These are phyloP conservation scores for Rhagium mordax DNA, from an alignment of 2,888 invertebrate species.

Conservation along the genomic window DNA sequence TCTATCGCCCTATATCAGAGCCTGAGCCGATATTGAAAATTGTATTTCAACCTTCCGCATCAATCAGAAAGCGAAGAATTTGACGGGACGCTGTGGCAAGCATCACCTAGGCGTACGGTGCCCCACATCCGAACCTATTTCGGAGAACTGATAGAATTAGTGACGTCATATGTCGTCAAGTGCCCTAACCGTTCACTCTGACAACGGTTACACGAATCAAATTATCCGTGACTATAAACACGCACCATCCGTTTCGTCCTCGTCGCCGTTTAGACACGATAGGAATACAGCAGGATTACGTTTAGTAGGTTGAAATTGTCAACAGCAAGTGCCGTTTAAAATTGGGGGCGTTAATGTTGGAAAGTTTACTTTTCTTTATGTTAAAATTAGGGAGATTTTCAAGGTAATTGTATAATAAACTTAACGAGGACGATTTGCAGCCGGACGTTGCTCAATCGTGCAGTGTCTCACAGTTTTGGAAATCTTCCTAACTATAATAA, in stretches of 20 bases:
- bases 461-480: no score
- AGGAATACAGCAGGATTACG: slow-evolving; percentile 32
- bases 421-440: no score
- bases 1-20: neutral
- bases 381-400: neutral
- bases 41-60: neutral
- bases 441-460: no score
- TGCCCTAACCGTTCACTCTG: slow-evolving; percentile 62
- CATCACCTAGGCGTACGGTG: slow-evolving; percentile 10
- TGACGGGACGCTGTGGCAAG: slow-evolving; percentile 2
- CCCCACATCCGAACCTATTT: slow-evolving; percentile 10
- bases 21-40: neutral
- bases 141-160: slow-evolving; percentile 44
- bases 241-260: slow-evolving; percentile 35
- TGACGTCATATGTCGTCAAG: slow-evolving; percentile 66
- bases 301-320: slow-evolving; percentile 22
- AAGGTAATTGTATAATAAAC: no score
- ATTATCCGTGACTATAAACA: slow-evolving; percentile 62
- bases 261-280: slow-evolving; percentile 19
- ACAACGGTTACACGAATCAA: slow-evolving; percentile 67
- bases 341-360: neutral
- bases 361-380: neutral
- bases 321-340: neutral
- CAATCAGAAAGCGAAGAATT: neutral
- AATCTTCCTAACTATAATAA: no score